Evolutionary conservation across 2,888 invertebrate genomes (phyloP), one percentile per base, ranked within the genome.

Genomic region (Ctena decussata): DNA sequence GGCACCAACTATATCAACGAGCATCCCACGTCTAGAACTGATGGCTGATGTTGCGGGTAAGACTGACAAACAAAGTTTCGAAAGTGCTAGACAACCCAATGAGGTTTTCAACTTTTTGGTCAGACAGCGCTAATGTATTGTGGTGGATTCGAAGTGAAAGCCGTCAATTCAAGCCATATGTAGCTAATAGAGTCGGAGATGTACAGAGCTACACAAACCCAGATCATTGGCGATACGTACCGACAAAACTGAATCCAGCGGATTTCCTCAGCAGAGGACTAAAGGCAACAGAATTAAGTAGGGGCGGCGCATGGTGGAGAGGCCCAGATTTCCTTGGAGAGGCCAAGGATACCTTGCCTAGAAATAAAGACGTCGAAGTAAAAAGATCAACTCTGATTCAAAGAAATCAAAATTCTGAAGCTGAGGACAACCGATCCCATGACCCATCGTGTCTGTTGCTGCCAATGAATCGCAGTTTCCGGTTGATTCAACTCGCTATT

Each of bases 141-240:
- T 35, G 30, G n/a, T n/a, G n/a, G n/a, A n/a, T n/a, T n/a, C n/a
- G n/a, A 30, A 57, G 81, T 27, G 65, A 70, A 27, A 87, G 87
- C 53, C 46, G 86, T 30, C 18, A 53, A 2, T 84, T 72, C 60
- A 86, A 85, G 53, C 71, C 89, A 24, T 89, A 84, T 77, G 86
- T 89, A 32, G 74, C 87, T 0, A 89, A 89, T 77, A 74, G 85
- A 21, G 73, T 82, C 18, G 81, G 83, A 21, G 78, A 86, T 74
- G 83, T 89, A 27, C 87, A 87, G 8, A 46, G 44, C 49, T 24
- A 39, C 32, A 35, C 72, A 8, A 53, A 71, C 18, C 71, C 79
- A 1, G 57, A 53, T 30, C 79, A 73, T 12, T 73, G 73, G 72
- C 65, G 73, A 32, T 30, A 72, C 37, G 39, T 79, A 37, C 57